phyloP scores from a whole-genome alignment of 1,140 invertebrate genomes.

The Lethrus apterus region DNA sequence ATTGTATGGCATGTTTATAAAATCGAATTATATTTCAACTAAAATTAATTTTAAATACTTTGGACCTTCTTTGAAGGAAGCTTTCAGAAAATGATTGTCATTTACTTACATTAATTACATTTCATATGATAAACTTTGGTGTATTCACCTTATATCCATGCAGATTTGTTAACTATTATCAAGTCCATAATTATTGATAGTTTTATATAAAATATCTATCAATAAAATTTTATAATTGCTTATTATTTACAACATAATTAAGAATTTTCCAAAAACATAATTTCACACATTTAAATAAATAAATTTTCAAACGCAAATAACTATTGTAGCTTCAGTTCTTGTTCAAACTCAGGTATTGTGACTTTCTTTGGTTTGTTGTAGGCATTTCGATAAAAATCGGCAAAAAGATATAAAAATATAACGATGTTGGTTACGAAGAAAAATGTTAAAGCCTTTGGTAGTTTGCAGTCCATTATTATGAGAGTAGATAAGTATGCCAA shows the following conservation, averaged over 20 bases:
- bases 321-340: not conserved
- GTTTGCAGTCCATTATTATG: constrained; percentile 48
- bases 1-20: no score
- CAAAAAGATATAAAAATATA: constrained; percentile 52
- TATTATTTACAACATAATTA: not conserved
- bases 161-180: no score
- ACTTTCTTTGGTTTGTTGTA: constrained; percentile 40
- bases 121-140: no score
- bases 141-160: no score
- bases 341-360: not conserved
- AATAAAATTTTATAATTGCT: not conserved
- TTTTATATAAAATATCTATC: no score
- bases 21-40: no score
- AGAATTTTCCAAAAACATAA: not conserved
- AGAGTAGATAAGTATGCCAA: constrained; percentile 44
- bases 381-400: constrained; percentile 47
- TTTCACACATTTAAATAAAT: not conserved
- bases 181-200: no score
- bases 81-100: no score
- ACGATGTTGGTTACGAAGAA: constrained; percentile 50
- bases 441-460: constrained; percentile 51
- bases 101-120: no score
- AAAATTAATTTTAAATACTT: no score
- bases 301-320: not conserved
- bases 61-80: no score